Evolutionary conservation across 2,888 invertebrate genomes (phyloP).

Genomic region (Drosophila birchii): DNA sequence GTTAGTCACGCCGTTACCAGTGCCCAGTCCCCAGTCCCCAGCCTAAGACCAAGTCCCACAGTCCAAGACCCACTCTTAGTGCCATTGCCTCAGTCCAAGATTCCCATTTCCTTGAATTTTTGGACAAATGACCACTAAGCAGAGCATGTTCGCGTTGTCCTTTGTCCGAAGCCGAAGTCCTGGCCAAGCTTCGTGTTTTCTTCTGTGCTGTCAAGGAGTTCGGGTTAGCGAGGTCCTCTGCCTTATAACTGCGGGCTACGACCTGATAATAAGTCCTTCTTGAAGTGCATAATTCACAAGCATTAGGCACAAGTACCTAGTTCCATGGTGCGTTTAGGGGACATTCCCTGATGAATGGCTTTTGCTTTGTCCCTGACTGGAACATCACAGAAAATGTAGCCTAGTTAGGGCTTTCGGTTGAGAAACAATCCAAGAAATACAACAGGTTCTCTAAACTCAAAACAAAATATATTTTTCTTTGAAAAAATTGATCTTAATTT

Average conservation of each 20-base stretch:
- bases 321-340: slow-evolving; percentile 3
- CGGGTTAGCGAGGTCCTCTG: slow-evolving; percentile 26
- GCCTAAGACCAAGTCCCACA: not conserved
- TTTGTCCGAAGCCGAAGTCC: not conserved
- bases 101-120: slow-evolving; percentile 21
- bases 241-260: slow-evolving; percentile 7
- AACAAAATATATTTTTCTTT: not conserved
- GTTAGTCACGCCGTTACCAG: slow-evolving; percentile 11
- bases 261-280: slow-evolving; percentile 31
- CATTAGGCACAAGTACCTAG: slow-evolving; percentile 44
- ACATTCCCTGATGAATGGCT: slow-evolving; percentile 15
- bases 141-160: not conserved
- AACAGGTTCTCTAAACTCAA: not conserved
- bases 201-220: slow-evolving; percentile 13
- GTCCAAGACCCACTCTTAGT: not conserved
- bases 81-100: not conserved
- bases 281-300: slow-evolving; percentile 61
- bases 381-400: not conserved
- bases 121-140: slow-evolving; percentile 57
- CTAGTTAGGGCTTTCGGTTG: not conserved
- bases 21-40: not conserved
- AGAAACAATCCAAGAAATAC: not conserved
- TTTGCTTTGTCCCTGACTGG: not conserved
- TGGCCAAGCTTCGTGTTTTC: slow-evolving; percentile 1
- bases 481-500: not conserved